Evolutionary conservation across 2,888 invertebrate genomes (phyloP).

Genomic region (Orchestes rusci): DNA sequence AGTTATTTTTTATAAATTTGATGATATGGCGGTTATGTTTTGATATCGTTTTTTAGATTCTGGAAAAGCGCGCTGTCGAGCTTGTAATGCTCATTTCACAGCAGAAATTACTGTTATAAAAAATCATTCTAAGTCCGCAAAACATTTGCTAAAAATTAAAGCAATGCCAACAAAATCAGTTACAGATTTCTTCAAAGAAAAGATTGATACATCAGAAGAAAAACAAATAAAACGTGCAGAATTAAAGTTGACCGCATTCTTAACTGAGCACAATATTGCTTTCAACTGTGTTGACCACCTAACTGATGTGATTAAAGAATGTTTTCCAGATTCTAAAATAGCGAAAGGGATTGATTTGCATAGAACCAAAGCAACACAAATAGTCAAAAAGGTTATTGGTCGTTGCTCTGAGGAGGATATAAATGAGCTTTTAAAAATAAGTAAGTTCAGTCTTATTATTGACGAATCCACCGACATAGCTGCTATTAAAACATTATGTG

Average conservation of each 20-base stretch:
- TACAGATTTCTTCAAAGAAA: background rate
- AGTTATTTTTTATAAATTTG: too few relatives aligned
- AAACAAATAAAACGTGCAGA: background rate
- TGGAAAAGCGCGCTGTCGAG: background rate
- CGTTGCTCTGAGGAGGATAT: background rate
- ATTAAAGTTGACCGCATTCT: background rate
- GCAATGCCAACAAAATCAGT: background rate
- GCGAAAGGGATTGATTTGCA: background rate
- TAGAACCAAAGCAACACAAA: background rate
- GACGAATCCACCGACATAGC: background rate
- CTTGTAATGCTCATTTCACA: background rate
- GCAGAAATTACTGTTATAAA: slow-evolving; percentile 3
- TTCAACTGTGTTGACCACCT: background rate
- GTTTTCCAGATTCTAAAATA: slow-evolving; percentile 1
- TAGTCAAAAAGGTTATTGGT: slow-evolving; percentile 1
- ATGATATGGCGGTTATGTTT: too few relatives aligned
- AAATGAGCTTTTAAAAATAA: background rate
- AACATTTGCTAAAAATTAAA: background rate
- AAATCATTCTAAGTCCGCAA: slow-evolving; percentile 1
- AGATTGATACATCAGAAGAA: background rate
- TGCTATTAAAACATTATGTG: too few relatives aligned
- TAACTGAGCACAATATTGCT: background rate
- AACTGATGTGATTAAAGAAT: background rate
- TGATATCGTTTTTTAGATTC: background rate
- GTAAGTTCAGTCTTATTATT: background rate